Percentiles rank a stretch among this genome's conserved stretches.
Evolutionary conservation across 2,113 vertebrate genomes (phyloP).

Genomic region (Edolisoma coerulescens): DNA sequence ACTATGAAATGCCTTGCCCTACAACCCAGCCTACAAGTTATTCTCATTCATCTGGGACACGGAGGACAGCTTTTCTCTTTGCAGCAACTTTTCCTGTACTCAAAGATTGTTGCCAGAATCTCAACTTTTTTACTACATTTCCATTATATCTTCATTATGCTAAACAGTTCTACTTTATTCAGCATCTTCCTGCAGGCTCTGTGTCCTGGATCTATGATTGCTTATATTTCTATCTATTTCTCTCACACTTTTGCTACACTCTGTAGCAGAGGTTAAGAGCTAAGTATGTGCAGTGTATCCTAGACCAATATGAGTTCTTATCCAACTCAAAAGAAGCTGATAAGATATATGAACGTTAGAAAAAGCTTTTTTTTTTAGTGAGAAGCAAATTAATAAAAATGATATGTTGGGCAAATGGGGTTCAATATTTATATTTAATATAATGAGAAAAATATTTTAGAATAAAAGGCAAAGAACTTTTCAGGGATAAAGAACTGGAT

Average conservation of each 20-base stretch:
- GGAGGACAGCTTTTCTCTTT: not conserved
- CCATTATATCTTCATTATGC: not conserved
- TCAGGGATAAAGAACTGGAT: not conserved
- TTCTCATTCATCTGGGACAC: not conserved
- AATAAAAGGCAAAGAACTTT: not conserved
- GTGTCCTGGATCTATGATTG: not conserved
- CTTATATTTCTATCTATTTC: not conserved
- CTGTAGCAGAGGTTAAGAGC: not conserved
- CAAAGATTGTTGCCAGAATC: not conserved
- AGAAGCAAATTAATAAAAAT: not conserved
- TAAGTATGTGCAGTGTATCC: not conserved
- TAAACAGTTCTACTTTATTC: not conserved
- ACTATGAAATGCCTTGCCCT: not conserved
- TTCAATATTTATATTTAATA: not conserved
- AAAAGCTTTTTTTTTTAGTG: not conserved
- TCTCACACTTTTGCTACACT: not conserved
- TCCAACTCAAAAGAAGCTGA: not conserved
- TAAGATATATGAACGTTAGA: not conserved
- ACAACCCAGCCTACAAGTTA: not conserved
- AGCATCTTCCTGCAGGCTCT: not conserved
- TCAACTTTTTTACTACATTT: not conserved
- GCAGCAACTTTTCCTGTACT: not conserved
- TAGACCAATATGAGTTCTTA: not conserved
- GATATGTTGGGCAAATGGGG: not conserved
- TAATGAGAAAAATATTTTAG: not conserved